Conservation (phyloP, 2,797 vertebrate genomes). For the Meriones psammophilus region DNA sequence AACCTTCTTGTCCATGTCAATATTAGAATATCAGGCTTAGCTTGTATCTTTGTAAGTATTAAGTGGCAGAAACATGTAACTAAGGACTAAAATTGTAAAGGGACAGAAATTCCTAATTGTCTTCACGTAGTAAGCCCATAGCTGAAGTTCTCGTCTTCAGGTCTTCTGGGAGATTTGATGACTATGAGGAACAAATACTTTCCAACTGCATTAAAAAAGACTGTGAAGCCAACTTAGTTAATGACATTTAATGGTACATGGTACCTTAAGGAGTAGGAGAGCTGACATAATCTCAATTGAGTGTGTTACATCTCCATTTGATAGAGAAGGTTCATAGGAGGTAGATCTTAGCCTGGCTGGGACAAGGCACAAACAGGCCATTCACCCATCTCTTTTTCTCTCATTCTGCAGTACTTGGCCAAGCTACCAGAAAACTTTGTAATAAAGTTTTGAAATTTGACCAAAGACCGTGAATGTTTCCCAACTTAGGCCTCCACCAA, state of each 20-base stretch:
- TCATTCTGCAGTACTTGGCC: not conserved
- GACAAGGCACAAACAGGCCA: not conserved
- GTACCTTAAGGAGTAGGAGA: not conserved
- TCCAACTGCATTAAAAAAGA: not conserved
- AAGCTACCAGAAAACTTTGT: not conserved
- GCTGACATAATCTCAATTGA: not conserved
- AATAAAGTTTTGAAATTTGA: not conserved
- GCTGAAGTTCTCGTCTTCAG: not conserved
- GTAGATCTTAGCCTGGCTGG: not conserved
- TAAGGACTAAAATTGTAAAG: not conserved
- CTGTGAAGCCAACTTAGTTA: not conserved
- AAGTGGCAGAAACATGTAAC: not conserved
- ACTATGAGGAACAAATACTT: not conserved
- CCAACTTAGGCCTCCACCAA: not conserved
- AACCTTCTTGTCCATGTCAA: not conserved
- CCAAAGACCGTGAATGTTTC: not conserved
- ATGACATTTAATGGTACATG: not conserved
- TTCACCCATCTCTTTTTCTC: not conserved
- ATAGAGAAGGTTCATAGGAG: not conserved
- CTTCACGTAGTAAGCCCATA: not conserved
- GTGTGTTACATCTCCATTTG: not conserved
- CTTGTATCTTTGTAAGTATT: not conserved
- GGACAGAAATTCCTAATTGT: not conserved
- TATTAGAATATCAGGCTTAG: not conserved
- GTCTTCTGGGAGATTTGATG: not conserved